Evolutionary conservation across 2,113 vertebrate genomes (phyloP), one percentile per base, ranked within the genome.

Genomic region (Mixornis gularis): DNA sequence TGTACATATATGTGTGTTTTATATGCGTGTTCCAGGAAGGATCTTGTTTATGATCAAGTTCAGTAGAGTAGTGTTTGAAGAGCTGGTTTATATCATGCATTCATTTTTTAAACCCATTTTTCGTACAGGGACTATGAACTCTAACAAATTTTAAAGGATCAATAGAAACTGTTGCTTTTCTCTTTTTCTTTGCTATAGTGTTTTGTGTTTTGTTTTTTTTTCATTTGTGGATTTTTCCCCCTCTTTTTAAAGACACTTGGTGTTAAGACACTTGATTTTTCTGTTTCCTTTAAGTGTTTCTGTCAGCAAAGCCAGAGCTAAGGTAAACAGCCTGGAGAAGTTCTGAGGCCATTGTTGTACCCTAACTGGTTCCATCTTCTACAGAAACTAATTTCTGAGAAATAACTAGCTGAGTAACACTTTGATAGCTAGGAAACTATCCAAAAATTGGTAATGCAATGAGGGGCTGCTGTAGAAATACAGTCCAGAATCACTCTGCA

Each of bases 191-290:
- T 55, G 14, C 5, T n/a, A 1, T 22, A 59, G 3, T 55, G 7
- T 48, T 30, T 34, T 25, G 3, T 20, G 5, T 1, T 70, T 64
- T 41, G 4, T 0, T 30, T 2, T 51, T 2, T 51, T 60, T 34
- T 29, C 0, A 19, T 41, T 62, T 52, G 30, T 48, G 13, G 24
- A 18, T n/a, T 32, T 17, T 6, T 2, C 10, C 29, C 0, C 7
- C 2, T 3, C 3, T 46, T 18, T 24, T 63, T 7, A 7, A 32
- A n/a, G 11, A 17, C 13, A 3, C 6, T 63, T 63, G 7, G 3
- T 49, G 7, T 41, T 64, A 29, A 63, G 21, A 52, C 10, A 24
- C 5, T 64, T 72, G 13, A 25, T 85, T 53, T 68, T 76, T 52
- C n/a, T 71, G 10, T 32, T 90, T 56, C n/a, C 3, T 8, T 29